These are phyloP conservation scores for Lordiphosa fenestrarum DNA, from an alignment of 2,888 invertebrate species.

Conservation along the genomic window DNA sequence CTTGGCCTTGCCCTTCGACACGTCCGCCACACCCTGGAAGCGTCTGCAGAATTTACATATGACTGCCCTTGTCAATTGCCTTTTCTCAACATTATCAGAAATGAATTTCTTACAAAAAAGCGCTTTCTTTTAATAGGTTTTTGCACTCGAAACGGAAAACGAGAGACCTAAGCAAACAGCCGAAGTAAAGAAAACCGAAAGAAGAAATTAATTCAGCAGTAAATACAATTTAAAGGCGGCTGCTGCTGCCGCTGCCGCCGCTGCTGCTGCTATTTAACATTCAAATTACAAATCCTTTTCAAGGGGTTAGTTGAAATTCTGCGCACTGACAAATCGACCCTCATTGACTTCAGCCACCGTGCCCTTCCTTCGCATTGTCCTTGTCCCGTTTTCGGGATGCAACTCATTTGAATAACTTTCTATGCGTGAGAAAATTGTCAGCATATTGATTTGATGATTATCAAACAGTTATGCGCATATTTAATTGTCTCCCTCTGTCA, in stretches of 20 bases:
- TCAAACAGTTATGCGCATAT: conserved; percentile 70
- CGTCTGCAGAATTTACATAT: conserved; percentile 47
- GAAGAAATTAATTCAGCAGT: conserved; percentile 71
- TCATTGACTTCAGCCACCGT: conserved; percentile 68
- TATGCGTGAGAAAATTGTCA: conserved; percentile 70
- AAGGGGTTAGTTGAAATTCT: conserved; percentile 35
- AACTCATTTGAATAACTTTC: conserved; percentile 51
- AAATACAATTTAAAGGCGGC: conserved; percentile 63
- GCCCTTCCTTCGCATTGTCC: conserved; percentile 21
- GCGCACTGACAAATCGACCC: conserved; percentile 42
- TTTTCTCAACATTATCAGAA: conserved; percentile 50
- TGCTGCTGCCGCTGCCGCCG: conserved; percentile 14
- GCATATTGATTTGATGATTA: conserved; percentile 73
- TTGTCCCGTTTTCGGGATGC: conserved; percentile 32
- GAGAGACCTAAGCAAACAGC: conserved; percentile 39
- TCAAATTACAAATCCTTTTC: conserved; percentile 73
- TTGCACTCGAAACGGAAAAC: conserved; percentile 3
- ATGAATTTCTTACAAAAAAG: conserved; percentile 26
- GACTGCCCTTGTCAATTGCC: conserved; percentile 66
- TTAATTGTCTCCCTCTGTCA: conserved; percentile 47
- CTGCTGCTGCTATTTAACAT: conserved; percentile 63
- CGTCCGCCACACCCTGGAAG: conserved; percentile 58
- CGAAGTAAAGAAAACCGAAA: conserved; percentile 48
- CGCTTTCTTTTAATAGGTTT: conserved; percentile 33
- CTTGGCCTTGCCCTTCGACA: conserved; percentile 40